Evolutionary conservation across 1,140 invertebrate genomes (phyloP).

Genomic region (Heliconius eleuchia): DNA sequence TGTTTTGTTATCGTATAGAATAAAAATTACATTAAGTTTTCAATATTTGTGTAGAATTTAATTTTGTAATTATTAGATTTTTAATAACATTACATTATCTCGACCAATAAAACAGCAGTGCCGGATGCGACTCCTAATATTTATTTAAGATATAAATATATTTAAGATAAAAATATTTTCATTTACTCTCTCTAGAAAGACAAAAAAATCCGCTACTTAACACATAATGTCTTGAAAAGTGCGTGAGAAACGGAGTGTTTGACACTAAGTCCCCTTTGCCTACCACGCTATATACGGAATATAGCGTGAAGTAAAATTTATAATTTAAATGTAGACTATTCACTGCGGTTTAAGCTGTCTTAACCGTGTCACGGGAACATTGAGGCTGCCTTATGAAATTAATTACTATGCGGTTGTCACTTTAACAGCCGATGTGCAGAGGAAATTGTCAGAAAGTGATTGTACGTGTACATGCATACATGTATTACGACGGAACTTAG

Average conservation of each 20-base stretch:
- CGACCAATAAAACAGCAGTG: too few relatives aligned
- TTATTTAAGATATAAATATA: too few relatives aligned
- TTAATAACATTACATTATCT: too few relatives aligned
- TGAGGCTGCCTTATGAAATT: not conserved
- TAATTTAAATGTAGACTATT: not conserved
- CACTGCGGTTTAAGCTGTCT: not conserved
- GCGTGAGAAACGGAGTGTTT: not conserved
- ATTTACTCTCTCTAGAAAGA: not conserved
- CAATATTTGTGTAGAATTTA: too few relatives aligned
- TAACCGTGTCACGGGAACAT: not conserved
- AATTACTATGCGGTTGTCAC: conserved; percentile 6
- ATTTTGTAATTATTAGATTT: too few relatives aligned
- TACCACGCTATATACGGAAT: not conserved
- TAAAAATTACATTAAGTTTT: too few relatives aligned
- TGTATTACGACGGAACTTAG: too few relatives aligned
- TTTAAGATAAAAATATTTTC: too few relatives aligned
- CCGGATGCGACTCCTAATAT: too few relatives aligned
- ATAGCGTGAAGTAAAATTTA: not conserved
- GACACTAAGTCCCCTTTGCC: not conserved
- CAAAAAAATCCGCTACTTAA: not conserved
- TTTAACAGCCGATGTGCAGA: not conserved
- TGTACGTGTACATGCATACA: too few relatives aligned
- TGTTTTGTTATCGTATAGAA: too few relatives aligned
- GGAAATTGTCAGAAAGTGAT: not conserved
- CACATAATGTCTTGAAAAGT: not conserved